Evolutionary conservation across 2,113 vertebrate species (phyloP), one percentile per base, ranked within the genome.

Genomic region (Boleophthalmus pectinirostris): DNA sequence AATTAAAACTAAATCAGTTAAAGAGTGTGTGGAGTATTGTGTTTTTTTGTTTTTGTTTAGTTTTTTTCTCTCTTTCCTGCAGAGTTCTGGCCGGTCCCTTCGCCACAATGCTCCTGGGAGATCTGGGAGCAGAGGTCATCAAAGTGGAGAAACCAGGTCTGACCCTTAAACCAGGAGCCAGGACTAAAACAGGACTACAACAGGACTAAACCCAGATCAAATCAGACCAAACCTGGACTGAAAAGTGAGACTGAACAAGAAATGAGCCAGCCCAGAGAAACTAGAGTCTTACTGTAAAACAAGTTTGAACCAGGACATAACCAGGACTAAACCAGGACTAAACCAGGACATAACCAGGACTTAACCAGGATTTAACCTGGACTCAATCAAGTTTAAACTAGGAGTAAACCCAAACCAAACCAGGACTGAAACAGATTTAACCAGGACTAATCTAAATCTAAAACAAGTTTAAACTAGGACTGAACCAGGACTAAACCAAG

Each of bases 51-150:
- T 12, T n/a, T n/a, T n/a, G n/a, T n/a, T n/a, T n/a, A n/a, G n/a
- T n/a, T n/a, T n/a, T n/a, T n/a, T n/a, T n/a, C n/a, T n/a, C n/a
- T n/a, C n/a, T n/a, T n/a, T 46, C 77, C 16, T 79, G n/a, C 82
- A 99, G 97, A 72, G 93, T 98, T 9, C 91, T 99, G 89, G 97
- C 96, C 1, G 97, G 97, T 57, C 97, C 97, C 15, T 99, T 98
- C 87, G 94, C 97, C 73, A 96, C 96, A 49, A 99, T 99, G 97
- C 97, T 98, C 88, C 93, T 99, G 61, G 97, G 94, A 88, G 97
- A 98, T 79, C 92, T 99, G 70, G 97, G 97, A 73, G 97, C 96
- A 46, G 96, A 98, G 88, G 92, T 99, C 45, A 97, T 98, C 83
- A 99, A 98, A 89, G 96, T 98, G 70, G 97, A 98, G 93, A 93